Evolutionary conservation across 2,888 invertebrate genomes (phyloP), one percentile per base, ranked within the genome.

Genomic region (Pantelozetes paolii): DNA sequence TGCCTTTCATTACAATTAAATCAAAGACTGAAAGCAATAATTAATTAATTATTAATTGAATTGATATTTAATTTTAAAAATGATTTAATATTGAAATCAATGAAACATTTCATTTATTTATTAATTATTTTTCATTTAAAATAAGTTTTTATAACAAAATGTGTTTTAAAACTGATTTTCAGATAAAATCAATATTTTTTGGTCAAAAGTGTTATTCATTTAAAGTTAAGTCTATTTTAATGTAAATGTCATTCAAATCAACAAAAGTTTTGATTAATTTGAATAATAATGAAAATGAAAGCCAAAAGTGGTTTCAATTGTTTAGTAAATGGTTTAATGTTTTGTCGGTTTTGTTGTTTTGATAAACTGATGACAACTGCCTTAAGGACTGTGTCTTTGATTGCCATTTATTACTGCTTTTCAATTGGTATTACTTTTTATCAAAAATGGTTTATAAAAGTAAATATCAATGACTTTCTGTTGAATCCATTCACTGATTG

Each of bases 371-470:
- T 69, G 13, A 26, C 23, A 9, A 69, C 26, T 36, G 69, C 45
- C 5, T 45, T 69, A n/a, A 42, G 82, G 76, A 84, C 83, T 15
- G 69, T 82, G 20, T 79, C 80, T 67, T 80, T 94, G 64, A 90
- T 97, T 77, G 82, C 90, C 2, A 84, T 92, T 67, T 98, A 97
- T 83, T 94, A 95, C 82, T 86, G 89, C 15, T 87, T 97, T 73
- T 98, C 97, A 18, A 94, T 99, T 79, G 90, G 94, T 64, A 87
- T 99, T 72, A 98, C 96, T 13, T 99, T 98, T 83, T 99, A 97
- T 83, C 97, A 98, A 82, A 89, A 94, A 86, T 90, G 91, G 89
- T 87, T 97, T 73, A 87, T 93, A 77, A 89, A 90, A 86, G 92
- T 92, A 84, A 79, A 59, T 59, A 20, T 18, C 59, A 74, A 26